Base-by-base conservation (phyloP, 2,797 vertebrate species). In the Coreius guichenoti region DNA sequence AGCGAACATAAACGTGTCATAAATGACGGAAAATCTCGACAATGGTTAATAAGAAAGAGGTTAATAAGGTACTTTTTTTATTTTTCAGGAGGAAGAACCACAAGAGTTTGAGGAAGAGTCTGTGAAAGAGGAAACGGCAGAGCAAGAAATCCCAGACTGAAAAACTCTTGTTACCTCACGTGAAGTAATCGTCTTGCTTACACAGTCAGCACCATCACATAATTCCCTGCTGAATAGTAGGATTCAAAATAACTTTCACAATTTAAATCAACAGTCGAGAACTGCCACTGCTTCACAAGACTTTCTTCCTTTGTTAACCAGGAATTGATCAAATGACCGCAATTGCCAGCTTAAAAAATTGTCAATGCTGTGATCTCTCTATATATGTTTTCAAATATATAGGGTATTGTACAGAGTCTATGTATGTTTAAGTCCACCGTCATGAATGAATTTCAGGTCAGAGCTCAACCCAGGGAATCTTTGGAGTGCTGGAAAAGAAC, bases 51-150 rank as follows among this genome's bases (percentile, higher is more conserved):
- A n/a, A n/a, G 45, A 49, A 49, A 16, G 47, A 58, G 23, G 1
- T 61, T 61, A 58, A 61, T 63, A 63, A 29, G 14, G 6, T 73
- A 1, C 84, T 36, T 67, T 23, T 1, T 90, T 79, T 91, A 5
- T 56, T 88, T 89, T 92, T 51, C 90, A 95, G 97, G 98, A 98
- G 93, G 96, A 97, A 90, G 97, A 96, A 92, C 94, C 96, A 91
- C 93, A 93, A 87, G 94, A 94, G 90, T 95, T 92, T 80, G 96
- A 96, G 91, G 95, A 93, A 86, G 95, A 87, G 81, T 70, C 90
- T 29, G 93, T 96, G 86, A 95, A 96, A 93, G 96, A 97, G 81
- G 94, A 96, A 91, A 92, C 87, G 39, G 86, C 92, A 75, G 97
- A 97, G 91, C 94, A 94, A 84, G 96, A 95, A 92, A 96, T 94